These are phyloP conservation scores for Tragelaphus scriptus DNA, from an alignment of 2,113 vertebrate genomes.

Conservation along the genomic window DNA sequence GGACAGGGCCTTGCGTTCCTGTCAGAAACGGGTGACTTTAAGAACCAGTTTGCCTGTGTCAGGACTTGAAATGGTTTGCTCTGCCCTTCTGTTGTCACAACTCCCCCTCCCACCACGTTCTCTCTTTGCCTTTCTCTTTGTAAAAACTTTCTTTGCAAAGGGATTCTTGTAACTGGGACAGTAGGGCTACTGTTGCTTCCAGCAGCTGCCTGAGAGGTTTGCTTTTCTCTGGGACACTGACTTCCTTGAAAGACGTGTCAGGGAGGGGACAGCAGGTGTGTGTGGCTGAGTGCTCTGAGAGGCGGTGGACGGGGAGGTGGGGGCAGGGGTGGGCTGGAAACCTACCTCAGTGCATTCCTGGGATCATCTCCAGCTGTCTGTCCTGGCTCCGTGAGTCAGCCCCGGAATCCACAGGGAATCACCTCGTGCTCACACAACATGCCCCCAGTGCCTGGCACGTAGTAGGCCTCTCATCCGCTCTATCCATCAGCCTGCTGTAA, in stretches of 20 bases:
- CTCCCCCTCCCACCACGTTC: neutral
- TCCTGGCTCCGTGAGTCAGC: neutral
- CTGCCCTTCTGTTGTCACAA: constrained; percentile 64
- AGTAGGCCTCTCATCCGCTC: neutral
- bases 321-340: neutral
- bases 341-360: neutral
- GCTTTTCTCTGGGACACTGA: constrained; percentile 64
- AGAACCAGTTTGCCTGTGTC: constrained; percentile 62
- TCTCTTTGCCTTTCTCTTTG: constrained; percentile 58
- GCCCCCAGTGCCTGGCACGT: neutral
- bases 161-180: constrained; percentile 67
- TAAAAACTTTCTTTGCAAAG: constrained; percentile 67
- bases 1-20: constrained; percentile 66
- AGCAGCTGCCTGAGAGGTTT: constrained; percentile 63
- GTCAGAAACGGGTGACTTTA: constrained; percentile 63
- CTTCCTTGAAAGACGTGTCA: constrained; percentile 62
- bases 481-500: neutral
- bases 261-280: constrained; percentile 63
- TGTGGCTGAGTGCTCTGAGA: neutral
- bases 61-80: constrained; percentile 68
- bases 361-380: neutral
- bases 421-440: neutral
- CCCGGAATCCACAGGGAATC: accelerated
- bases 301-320: neutral
- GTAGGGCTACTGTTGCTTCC: constrained; percentile 70